Evolutionary conservation across 2,113 vertebrate species (phyloP).

Genomic region (Dissostichus mawsoni): DNA sequence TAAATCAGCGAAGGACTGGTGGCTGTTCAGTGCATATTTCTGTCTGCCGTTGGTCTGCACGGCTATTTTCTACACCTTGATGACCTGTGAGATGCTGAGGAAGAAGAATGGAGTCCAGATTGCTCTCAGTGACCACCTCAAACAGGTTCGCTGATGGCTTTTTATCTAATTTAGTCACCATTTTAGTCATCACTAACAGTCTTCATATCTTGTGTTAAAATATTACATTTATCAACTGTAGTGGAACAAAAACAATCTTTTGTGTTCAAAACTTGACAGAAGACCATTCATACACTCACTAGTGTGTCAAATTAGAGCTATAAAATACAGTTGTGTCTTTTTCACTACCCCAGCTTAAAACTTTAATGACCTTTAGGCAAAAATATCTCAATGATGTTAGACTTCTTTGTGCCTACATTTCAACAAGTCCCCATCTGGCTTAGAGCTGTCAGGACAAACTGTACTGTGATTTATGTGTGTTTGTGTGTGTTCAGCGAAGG

Average conservation of each 20-base stretch:
- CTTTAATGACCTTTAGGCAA: neutral
- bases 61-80: slow-evolving; percentile 95
- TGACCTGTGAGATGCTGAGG: slow-evolving; percentile 97
- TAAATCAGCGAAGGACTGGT: slow-evolving; percentile 94
- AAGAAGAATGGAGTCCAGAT: slow-evolving; percentile 96
- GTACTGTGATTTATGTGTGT: slow-evolving; percentile 52
- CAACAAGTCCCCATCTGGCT: neutral
- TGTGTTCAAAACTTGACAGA: neutral
- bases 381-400: neutral
- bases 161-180: neutral
- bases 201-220: neutral
- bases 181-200: neutral
- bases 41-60: slow-evolving; percentile 94
- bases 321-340: neutral
- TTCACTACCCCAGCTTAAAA: neutral
- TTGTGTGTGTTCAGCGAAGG: slow-evolving; percentile 86
- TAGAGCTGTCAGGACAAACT: slow-evolving; percentile 5
- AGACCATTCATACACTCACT: neutral
- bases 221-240: neutral
- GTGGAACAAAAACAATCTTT: neutral
- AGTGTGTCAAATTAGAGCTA: neutral
- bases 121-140: slow-evolving; percentile 93
- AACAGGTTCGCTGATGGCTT: slow-evolving; percentile 85
- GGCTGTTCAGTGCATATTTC: slow-evolving; percentile 97
- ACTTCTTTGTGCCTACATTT: slow-evolving; percentile 1